Evolutionary conservation across 2,113 vertebrate genomes (phyloP), one percentile per base, ranked within the genome.

Genomic region (Cryptomyrus ogoouensis): DNA sequence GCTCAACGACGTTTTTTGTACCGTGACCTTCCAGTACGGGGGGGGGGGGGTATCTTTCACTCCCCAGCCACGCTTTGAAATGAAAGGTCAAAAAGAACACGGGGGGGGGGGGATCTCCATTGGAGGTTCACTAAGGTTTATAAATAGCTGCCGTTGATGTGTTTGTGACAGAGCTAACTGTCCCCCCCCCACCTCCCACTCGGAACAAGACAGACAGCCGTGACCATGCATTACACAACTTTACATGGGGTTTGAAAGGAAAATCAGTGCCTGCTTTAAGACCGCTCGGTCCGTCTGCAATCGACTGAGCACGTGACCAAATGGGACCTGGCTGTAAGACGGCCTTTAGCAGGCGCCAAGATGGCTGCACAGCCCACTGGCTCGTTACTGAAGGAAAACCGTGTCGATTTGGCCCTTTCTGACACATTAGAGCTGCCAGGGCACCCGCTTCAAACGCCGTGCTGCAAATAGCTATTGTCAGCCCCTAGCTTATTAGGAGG

Each of bases 61-160:
- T 83, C 7, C 80, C 42, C 50, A 52, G n/a, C 5, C 46, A 27
- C 9, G 90, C 92, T 94, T 90, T 89, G 90, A 92, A 92, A 94
- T 91, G 90, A 93, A 95, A 95, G 94, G 94, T 95, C 92, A 93
- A 88, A 94, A 90, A 90, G 92, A 93, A 90, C 91, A 15, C 91
- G 92, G 93, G 3, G 50, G 49, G 49, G 94, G 94, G 95, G 52
- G 5, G 94, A 95, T 93, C 92, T 91, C 92, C 91, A 95, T 93
- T 94, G 95, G 95, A 93, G 94, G 70, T 94, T 94, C 93, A 90
- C 90, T 90, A 93, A 91, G 91, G 94, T 94, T 95, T 95, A 94
- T 95, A 96, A 96, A 96, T 95, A 96, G 95, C 94, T 91, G 89
- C 87, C 89, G 91, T 91, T 49, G 3, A 90, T 91, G 92, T 91